Evolutionary conservation across 2,888 invertebrate species (phyloP), one percentile per base, ranked within the genome.

Genomic region (Perizoma affinitatum): DNA sequence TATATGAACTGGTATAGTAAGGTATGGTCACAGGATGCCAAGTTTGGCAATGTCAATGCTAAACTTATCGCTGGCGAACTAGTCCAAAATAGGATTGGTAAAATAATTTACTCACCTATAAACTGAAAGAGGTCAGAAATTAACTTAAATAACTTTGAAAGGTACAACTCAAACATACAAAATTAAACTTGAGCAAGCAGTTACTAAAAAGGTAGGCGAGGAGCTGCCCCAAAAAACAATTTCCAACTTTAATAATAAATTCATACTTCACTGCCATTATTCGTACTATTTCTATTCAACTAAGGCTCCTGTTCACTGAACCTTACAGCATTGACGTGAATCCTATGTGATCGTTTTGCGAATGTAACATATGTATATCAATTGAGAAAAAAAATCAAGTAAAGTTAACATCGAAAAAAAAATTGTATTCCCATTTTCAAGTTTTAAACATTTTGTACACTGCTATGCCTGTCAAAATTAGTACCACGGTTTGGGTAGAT

Each of bases 1-100:
- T 73, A 58, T 63, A 66, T 65, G 68, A 58, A 44, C 52, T n/a
- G 58, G 63, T 63, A 67, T 61, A 55, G 22, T 22, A 22, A 22
- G 22, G 22, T 2, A 22, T 22, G 22, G 22, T 22, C 22, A 22
- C n/a, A n/a, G n/a, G n/a, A n/a, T n/a, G n/a, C 22, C 22, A 48
- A 48, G 2, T 40, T 33, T 49, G 40, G 8, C 8, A 10, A 38
- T 38, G 35, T 42, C n/a, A 34, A 22, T 22, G 22, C 22, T 22
- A 22, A 22, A 1, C 22, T 22, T 22, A 22, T 22, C 22, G 22
- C 22, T 22, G 1, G 22, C 22, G 22, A 22, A 22, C 3, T 2
- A 22, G 22, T 22, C 22, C 22, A 2, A 22, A 22, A 22, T 22
- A 22, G 22, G 22, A 22, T 22, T 38, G 38, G 38, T 38, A 38